phyloP scores from a whole-genome alignment of 2,888 invertebrate genomes.

The Amphipoea lucens region DNA sequence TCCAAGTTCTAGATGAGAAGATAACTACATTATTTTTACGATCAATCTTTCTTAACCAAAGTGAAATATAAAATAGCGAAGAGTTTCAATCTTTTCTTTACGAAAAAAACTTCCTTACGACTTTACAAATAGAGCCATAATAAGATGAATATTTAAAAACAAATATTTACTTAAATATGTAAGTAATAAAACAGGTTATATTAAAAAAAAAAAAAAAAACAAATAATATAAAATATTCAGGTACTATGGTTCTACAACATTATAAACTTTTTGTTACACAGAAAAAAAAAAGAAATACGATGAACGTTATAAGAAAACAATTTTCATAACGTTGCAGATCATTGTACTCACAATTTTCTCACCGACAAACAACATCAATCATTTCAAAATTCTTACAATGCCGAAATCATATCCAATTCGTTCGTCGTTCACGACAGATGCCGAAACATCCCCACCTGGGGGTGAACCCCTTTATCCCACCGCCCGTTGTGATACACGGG shows the following conservation, averaged over 20 bases:
- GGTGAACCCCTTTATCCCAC: slow-evolving; percentile 63
- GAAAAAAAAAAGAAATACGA: background rate
- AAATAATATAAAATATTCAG: background rate
- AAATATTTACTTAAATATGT: too few relatives aligned
- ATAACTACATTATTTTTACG: too few relatives aligned
- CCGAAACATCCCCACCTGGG: slow-evolving; percentile 62
- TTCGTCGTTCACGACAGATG: slow-evolving; percentile 51
- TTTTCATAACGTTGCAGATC: background rate
- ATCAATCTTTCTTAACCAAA: too few relatives aligned
- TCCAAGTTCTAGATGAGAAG: too few relatives aligned
- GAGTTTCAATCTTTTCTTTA: background rate
- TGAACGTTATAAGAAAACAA: slow-evolving; percentile 1
- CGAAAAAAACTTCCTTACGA: too few relatives aligned
- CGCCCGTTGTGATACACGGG: slow-evolving; percentile 69
- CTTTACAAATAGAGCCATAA: background rate
- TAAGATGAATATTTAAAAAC: background rate
- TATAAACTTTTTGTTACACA: background rate
- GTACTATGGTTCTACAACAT: background rate
- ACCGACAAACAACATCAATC: slow-evolving; percentile 49
- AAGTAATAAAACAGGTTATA: too few relatives aligned
- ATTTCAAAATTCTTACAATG: slow-evolving; percentile 40
- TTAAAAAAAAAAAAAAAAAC: background rate
- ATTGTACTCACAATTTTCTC: slow-evolving; percentile 44
- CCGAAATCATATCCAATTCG: slow-evolving; percentile 59
- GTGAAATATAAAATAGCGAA: too few relatives aligned